A percentile compares a stretch with the other conserved stretches of the same genome.
These are phyloP conservation scores for Tyto alba DNA, from an alignment of 2,113 vertebrate genomes.

Conservation along the genomic window DNA sequence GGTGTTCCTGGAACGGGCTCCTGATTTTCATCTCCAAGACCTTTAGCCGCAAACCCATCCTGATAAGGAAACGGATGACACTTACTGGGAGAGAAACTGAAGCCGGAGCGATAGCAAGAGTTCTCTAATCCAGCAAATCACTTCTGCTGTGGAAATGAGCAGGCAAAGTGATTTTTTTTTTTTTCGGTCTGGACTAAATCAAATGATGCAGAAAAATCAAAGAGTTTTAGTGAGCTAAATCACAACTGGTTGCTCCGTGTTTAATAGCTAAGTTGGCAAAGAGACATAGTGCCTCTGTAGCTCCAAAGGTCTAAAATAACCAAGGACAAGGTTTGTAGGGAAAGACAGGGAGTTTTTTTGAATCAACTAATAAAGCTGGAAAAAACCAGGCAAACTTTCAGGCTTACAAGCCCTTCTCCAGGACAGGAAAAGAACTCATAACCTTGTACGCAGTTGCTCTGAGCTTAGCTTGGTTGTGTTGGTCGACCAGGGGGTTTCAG, in stretches of 20 bases:
- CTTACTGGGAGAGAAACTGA: background rate
- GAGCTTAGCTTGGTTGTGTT: background rate
- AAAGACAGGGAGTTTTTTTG: background rate
- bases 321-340: background rate
- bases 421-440: background rate
- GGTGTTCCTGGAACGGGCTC: background rate
- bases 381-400: background rate
- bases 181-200: background rate
- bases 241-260: background rate
- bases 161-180: background rate
- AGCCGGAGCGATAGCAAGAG: fast-evolving
- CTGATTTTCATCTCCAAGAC: background rate
- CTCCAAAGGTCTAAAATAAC: background rate
- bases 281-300: background rate
- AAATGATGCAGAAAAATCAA: background rate
- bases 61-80: background rate
- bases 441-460: fast-evolving
- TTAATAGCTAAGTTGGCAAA: background rate
- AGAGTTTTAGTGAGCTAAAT: background rate
- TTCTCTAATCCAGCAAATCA: background rate
- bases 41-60: background rate
- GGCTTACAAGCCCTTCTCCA: background rate
- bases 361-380: background rate
- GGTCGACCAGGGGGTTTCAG: background rate
- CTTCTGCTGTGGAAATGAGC: background rate